Evolutionary conservation across 1,140 invertebrate species (phyloP), one percentile per base, ranked within the genome.

Genomic region (Polyergus mexicanus): DNA sequence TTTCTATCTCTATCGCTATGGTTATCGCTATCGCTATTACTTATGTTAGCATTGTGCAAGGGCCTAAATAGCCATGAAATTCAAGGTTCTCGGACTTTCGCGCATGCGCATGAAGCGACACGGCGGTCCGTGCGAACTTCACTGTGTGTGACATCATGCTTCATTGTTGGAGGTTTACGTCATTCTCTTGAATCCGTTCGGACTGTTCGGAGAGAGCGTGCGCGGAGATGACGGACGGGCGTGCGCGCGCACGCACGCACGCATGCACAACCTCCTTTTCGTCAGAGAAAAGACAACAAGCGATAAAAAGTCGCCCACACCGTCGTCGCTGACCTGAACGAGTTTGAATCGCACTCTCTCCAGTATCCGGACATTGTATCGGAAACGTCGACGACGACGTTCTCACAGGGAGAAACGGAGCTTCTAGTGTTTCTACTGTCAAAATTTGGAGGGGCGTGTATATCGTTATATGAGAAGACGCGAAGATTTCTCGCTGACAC

Each of bases 151-250:
- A 91, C 89, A 91, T 91, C 89, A 90, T 88, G 94, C 91, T 92
- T 95, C 94, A 94, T 95, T 95, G 94, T 95, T 95, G 92, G 94
- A 94, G 92, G 94, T 94, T 95, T 95, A 95, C 94, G 94, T 95
- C 94, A 95, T 95, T 95, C 90, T 60, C 47, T 90, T 92, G 87
- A 93, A 91, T 90, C 81, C 75, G 83, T 71, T 65, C 68, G 41
- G 3, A 22, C 81, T 69, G 83, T 71, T 65, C 68, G 41, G 3
- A 22, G 71, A 71, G 47, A 51, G 47, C 16, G 4, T 51, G 16
- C 71, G 74, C 54, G 85, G 83, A 83, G 84, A 85, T 60, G 84
- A 76, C 69, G 72, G 84, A 86, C 76, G 89, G 68, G 72, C 81
- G 87, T 65, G 86, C 77, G 75, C n/a, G 38, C 32, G 74, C 41